Base-by-base conservation (phyloP, 2,888 invertebrate species). In the Ophion ventricosus region DNA sequence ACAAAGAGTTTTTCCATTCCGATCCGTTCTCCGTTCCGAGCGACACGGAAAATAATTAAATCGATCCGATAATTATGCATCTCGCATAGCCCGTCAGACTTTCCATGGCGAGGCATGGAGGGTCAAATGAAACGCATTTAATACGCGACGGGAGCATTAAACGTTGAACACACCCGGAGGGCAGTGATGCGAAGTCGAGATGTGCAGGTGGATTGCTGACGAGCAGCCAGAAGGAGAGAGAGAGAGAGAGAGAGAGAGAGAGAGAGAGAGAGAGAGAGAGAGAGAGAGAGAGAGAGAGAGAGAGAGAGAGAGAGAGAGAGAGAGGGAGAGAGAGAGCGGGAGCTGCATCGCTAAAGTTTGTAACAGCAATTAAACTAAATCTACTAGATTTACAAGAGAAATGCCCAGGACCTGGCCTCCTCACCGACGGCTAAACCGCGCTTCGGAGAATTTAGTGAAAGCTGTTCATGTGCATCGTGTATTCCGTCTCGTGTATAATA, bases 281-380 rank as follows among this genome's bases (percentile, higher is more conserved):
- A n/a, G n/a, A n/a, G n/a, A 49, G 17, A 49, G 23, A 43, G 40
- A 63, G 66, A 11, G 25, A 67, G 29, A 11, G 26, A 26, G 10
- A 14, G 14, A 49, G 2, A 14, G 43, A 49, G 43, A 43, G 43
- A 43, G 70, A 57, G n/a, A n/a, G n/a, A 35, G 29, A 3, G 29
- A 7, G 25, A n/a, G 43, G 43, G 29, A 26, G 70, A 70, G 29
- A 70, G 54, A 43, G 4, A 66, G 26, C 11, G 70, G 1, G 79
- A 74, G 69, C 63, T 78, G 75, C 75, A 72, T 61, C 73, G 56
- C 56, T 57, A 66, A 59, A 85, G 87, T 86, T 86, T 86, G 84
- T 79, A 81, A 83, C 84, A 83, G 83, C 83, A 87, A 84, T 86
- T 87, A 86, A 86, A 86, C 84, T 83, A 83, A 83, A 83, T 85